Evolutionary conservation across 2,113 vertebrate species (phyloP).

Genomic region (Hiodon tergisus): DNA sequence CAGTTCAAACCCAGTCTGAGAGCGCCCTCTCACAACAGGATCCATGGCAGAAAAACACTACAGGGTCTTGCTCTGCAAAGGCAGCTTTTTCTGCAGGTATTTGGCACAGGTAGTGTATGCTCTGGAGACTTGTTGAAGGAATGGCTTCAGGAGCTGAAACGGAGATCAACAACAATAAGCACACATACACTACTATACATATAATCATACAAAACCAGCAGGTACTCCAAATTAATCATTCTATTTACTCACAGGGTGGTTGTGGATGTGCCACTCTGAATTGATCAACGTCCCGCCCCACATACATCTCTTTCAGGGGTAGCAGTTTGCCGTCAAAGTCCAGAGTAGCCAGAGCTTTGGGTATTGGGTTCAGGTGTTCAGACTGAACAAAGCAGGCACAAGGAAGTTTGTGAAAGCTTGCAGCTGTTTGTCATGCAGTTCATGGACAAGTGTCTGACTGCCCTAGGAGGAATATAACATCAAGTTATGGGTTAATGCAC

Average conservation of each 20-base stretch:
- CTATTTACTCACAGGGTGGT: conserved; percentile 9
- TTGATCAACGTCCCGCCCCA: not conserved
- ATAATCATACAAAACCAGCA: too few relatives aligned
- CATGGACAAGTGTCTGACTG: conserved; percentile 1
- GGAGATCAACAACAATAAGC: not conserved
- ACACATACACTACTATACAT: too few relatives aligned
- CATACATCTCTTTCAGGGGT: not conserved
- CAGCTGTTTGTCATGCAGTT: conserved; percentile 11
- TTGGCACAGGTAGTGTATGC: conserved; percentile 14
- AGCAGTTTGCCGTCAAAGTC: conserved; percentile 4
- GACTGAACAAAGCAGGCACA: not conserved
- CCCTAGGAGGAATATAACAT: conserved; percentile 6
- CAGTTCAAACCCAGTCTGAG: conserved; percentile 4
- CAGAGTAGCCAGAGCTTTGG: not conserved
- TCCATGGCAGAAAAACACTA: conserved; percentile 1
- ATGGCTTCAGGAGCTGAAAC: conserved; percentile 15
- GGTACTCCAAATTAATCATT: too few relatives aligned
- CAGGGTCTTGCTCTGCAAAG: conserved; percentile 2
- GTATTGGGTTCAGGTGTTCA: not conserved
- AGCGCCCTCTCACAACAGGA: not conserved
- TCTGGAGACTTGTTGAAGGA: conserved; percentile 4
- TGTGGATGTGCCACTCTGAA: conserved; percentile 10
- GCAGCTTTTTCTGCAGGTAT: conserved; percentile 7
- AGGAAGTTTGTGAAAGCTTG: conserved; percentile 3
- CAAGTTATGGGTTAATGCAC: conserved; percentile 6